These are phyloP conservation scores for Campoletis raptor DNA, from an alignment of 2,888 invertebrate species.

Conservation along the genomic window DNA sequence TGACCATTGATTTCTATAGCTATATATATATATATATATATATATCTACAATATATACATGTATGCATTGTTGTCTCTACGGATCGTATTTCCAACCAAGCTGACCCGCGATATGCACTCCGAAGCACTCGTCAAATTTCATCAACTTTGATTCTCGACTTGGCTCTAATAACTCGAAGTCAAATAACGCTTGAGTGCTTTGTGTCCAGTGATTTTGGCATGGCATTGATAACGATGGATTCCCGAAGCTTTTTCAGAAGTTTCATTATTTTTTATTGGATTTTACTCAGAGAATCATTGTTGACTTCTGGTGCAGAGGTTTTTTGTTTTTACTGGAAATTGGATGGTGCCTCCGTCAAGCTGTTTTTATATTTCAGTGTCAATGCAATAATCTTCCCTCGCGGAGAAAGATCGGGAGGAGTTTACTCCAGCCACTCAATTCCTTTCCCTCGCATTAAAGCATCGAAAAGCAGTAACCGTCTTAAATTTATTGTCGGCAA, in stretches of 20 bases:
- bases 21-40: neutral
- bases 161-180: slow-evolving; percentile 20
- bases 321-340: neutral
- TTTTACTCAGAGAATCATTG: neutral
- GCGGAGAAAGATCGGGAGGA: slow-evolving; percentile 66
- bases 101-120: slow-evolving; percentile 21
- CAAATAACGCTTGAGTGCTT: slow-evolving; percentile 7
- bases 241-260: neutral
- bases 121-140: slow-evolving; percentile 34
- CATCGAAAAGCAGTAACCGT: slow-evolving; percentile 83
- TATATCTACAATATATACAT: neutral
- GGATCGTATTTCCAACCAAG: neutral
- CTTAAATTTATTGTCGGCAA: slow-evolving; percentile 82
- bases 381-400: slow-evolving; percentile 64
- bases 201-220: neutral
- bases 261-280: neutral
- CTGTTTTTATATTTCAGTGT: slow-evolving; percentile 61
- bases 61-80: neutral
- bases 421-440: slow-evolving; percentile 80
- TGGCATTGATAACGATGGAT: neutral
- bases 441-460: slow-evolving; percentile 79
- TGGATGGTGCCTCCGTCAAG: too few species aligned
- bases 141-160: slow-evolving; percentile 3
- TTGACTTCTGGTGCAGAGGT: neutral
- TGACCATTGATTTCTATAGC: neutral